Percentiles rank a stretch among this genome's conserved stretches.
phyloP scores from a whole-genome alignment of 1,140 invertebrate genomes.

The Nylanderia fulva region DNA sequence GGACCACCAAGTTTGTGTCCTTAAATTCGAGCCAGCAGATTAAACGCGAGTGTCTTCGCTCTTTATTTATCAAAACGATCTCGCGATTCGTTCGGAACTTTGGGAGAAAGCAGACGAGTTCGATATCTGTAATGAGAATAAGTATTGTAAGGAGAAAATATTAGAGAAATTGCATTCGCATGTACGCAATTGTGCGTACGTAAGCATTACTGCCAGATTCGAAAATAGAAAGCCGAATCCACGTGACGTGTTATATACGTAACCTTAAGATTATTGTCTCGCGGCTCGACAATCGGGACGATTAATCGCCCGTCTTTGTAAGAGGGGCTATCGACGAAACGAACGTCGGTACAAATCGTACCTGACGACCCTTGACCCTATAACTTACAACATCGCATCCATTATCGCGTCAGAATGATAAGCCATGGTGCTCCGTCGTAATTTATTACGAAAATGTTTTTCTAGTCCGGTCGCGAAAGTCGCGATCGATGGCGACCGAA shows the following conservation, averaged over 20 bases:
- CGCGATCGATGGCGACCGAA: background rate
- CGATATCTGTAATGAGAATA: background rate
- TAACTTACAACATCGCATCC: slow-evolving; percentile 62
- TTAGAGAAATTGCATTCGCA: slow-evolving; percentile 8
- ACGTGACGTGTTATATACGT: slow-evolving; percentile 27
- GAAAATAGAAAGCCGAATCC: slow-evolving; percentile 41
- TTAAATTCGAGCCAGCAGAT: too few relatives aligned
- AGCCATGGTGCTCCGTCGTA: slow-evolving; percentile 40
- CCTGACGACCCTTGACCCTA: slow-evolving; percentile 28
- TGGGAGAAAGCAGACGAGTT: background rate
- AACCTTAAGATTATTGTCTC: slow-evolving; percentile 68
- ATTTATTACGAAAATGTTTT: slow-evolving; percentile 67
- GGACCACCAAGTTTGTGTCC: too few relatives aligned
- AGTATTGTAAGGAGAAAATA: background rate
- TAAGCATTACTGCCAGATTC: background rate
- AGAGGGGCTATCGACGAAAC: slow-evolving; percentile 66
- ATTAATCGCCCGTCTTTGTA: slow-evolving; percentile 61
- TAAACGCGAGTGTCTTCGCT: background rate
- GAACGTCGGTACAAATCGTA: slow-evolving; percentile 71
- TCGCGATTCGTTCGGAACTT: background rate
- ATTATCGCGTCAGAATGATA: slow-evolving; percentile 63
- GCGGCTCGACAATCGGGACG: slow-evolving; percentile 45
- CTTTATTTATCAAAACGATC: background rate
- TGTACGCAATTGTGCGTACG: background rate
- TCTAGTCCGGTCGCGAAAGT: slow-evolving; percentile 13